Evolutionary conservation across 2,888 invertebrate genomes (phyloP).

Genomic region (Dermolepida albohirtum): DNA sequence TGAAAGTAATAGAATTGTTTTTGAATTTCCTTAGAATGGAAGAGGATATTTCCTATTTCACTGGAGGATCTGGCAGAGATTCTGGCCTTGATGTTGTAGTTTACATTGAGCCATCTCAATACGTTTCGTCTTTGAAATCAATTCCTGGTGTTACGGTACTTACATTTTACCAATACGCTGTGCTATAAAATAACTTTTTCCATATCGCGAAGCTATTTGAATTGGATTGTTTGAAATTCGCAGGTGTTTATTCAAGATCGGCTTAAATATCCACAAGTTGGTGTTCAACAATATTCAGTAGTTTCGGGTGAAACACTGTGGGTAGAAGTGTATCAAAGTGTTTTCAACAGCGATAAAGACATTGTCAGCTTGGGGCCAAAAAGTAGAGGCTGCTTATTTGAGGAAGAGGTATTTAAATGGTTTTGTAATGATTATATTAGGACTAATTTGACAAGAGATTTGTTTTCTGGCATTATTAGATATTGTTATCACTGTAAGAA

Average conservation of each 20-base stretch:
- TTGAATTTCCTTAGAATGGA: no score
- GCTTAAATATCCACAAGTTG: slow-evolving; percentile 34
- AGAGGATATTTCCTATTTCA: background rate
- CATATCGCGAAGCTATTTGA: no score
- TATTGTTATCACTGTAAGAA: no score
- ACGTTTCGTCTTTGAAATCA: slow-evolving; percentile 47
- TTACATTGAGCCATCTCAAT: slow-evolving; percentile 54
- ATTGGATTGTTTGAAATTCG: background rate
- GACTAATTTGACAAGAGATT: no score
- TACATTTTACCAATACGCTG: background rate
- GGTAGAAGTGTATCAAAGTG: slow-evolving; percentile 21
- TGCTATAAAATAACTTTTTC: no score
- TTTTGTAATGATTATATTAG: no score
- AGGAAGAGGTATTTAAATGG: slow-evolving; percentile 18
- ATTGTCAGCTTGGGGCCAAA: slow-evolving; percentile 17
- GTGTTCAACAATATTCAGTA: slow-evolving; percentile 24
- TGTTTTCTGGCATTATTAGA: no score
- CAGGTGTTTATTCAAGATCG: slow-evolving; percentile 27
- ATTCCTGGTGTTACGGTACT: slow-evolving; percentile 56
- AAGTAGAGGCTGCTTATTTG: slow-evolving; percentile 33
- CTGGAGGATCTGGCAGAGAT: slow-evolving; percentile 44
- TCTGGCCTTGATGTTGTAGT: slow-evolving; percentile 44
- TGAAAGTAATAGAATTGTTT: no score
- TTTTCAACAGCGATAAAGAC: slow-evolving; percentile 27
- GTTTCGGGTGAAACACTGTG: slow-evolving; percentile 15